Conservation (phyloP, 2,797 vertebrate species). For the Phataginus tricuspis region DNA sequence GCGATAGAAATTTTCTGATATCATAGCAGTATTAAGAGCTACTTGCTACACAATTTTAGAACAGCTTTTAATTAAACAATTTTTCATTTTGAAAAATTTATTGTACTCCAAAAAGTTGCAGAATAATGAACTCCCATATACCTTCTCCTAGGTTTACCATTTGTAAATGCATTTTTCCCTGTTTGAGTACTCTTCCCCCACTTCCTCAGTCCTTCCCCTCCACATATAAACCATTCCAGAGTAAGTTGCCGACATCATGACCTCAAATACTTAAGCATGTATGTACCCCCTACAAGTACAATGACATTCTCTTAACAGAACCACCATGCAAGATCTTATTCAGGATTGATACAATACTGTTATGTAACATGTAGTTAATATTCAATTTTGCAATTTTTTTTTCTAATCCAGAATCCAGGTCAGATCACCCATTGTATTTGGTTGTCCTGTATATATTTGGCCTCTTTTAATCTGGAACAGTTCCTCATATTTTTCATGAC, state of each 20-base stretch:
- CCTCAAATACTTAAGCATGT: neutral
- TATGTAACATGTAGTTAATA: neutral
- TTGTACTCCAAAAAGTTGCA: neutral
- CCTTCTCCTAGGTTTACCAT: neutral
- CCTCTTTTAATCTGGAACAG: neutral
- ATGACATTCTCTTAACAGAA: neutral
- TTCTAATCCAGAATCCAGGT: neutral
- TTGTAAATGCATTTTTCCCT: neutral
- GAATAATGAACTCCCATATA: neutral
- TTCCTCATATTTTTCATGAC: neutral
- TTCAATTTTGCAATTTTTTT: neutral
- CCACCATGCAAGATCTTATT: neutral
- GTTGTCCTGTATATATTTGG: neutral
- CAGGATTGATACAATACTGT: neutral
- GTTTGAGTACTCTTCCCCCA: neutral
- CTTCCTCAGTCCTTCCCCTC: neutral
- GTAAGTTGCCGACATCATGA: neutral
- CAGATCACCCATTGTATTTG: neutral
- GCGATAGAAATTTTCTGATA: conserved; percentile 26
- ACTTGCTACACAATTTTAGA: neutral
- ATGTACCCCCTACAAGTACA: neutral
- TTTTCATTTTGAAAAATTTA: neutral
- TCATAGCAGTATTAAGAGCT: neutral
- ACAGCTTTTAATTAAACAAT: neutral
- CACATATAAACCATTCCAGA: neutral